Conservation (phyloP, 2,888 invertebrate genomes). For the Acleris sparsana region DNA sequence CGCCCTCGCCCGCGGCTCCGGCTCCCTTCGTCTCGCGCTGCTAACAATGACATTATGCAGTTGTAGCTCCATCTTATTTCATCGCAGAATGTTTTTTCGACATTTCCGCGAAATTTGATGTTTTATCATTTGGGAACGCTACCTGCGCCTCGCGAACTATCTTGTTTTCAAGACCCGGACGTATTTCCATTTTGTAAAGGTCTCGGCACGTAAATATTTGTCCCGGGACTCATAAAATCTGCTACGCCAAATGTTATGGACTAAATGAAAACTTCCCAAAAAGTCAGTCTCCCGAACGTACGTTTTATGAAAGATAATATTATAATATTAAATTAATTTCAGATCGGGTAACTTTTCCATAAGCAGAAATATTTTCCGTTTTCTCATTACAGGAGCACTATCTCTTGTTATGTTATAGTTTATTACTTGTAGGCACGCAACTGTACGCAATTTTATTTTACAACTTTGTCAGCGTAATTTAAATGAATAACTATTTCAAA, state of each 20-base stretch:
- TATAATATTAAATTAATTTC: no score
- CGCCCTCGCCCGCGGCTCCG: no score
- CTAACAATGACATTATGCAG: conserved; percentile 59
- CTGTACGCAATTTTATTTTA: no score
- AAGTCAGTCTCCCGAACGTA: conserved; percentile 1
- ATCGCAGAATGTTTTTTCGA: conserved; percentile 40
- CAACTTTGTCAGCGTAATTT: no score
- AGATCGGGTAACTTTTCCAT: no score
- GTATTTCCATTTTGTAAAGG: conserved; percentile 22
- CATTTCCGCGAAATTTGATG: conserved; percentile 30
- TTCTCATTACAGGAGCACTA: no score
- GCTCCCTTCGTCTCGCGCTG: conserved; percentile 43
- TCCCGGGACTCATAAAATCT: conserved; percentile 31
- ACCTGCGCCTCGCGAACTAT: conserved; percentile 10
- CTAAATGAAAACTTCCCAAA: conserved; percentile 24
- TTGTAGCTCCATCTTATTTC: conserved; percentile 49
- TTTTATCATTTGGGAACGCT: not conserved
- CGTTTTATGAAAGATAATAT: not conserved
- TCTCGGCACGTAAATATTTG: conserved; percentile 30
- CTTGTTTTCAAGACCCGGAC: conserved; percentile 9
- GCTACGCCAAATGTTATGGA: conserved; percentile 28
- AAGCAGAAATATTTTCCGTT: no score
- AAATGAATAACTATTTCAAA: no score
- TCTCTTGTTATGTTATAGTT: no score
- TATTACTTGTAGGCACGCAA: no score